phyloP scores from a whole-genome alignment of 2,797 vertebrate species.

The Channallabes apus region DNA sequence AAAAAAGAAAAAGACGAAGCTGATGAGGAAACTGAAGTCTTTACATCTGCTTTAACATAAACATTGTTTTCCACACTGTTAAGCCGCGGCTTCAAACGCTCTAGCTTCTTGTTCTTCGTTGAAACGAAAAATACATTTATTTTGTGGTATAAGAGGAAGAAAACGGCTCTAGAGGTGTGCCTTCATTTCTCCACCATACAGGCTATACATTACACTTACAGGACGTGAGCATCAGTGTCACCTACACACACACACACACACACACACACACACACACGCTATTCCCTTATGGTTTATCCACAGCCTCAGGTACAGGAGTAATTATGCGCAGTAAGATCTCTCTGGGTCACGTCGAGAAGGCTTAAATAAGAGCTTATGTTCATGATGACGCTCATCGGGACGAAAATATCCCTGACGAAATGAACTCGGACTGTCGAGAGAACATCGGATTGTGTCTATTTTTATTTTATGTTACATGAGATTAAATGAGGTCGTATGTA shows the following conservation, averaged over 20 bases:
- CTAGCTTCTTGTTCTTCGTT: not conserved
- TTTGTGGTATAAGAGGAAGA: not conserved
- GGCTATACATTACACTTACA: not conserved
- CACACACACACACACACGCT: not conserved
- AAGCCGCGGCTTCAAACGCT: not conserved
- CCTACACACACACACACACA: not conserved
- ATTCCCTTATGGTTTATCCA: slow-evolving; percentile 19
- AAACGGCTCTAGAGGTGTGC: not conserved
- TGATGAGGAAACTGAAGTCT: not conserved
- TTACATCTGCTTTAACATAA: not conserved
- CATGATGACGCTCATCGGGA: not conserved
- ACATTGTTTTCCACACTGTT: not conserved
- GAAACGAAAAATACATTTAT: not conserved
- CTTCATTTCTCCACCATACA: too few species aligned
- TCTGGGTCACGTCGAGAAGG: not conserved
- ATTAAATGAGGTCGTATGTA: not conserved
- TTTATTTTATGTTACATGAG: not conserved
- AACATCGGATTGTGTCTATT: not conserved
- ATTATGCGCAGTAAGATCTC: not conserved
- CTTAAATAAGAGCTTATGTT: not conserved
- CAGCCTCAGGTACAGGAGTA: slow-evolving; percentile 24
- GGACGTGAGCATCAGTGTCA: not conserved
- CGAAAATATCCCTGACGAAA: not conserved
- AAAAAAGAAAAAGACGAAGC: too few species aligned
- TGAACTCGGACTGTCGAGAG: not conserved